Conservation (phyloP, 1,140 invertebrate species). For the Carposina sasakii region DNA sequence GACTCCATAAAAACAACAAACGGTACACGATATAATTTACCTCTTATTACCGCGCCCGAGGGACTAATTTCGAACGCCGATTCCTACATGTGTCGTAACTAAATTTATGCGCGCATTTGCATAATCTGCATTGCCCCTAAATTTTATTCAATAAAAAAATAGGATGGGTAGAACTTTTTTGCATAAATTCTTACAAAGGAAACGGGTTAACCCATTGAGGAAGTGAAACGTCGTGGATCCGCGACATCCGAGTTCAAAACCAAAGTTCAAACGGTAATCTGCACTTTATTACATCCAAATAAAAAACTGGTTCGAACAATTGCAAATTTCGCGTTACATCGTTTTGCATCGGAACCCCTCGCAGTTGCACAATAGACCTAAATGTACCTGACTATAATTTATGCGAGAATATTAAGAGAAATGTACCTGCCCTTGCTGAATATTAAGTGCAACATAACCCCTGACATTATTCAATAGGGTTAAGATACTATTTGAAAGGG, state of each 20-base stretch:
- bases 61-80: slow-evolving; percentile 19
- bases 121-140: slow-evolving; percentile 73
- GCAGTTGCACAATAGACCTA: slow-evolving; percentile 61
- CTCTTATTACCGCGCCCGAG: slow-evolving; percentile 24
- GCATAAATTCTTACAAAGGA: slow-evolving; percentile 72
- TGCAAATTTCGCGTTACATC: slow-evolving; percentile 26
- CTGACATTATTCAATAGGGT: slow-evolving; percentile 69
- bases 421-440: slow-evolving; percentile 74
- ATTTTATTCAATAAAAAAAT: slow-evolving; percentile 73
- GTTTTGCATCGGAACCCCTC: slow-evolving; percentile 36
- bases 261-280: slow-evolving; percentile 36
- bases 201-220: slow-evolving; percentile 69
- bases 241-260: slow-evolving; percentile 37
- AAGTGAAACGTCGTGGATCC: slow-evolving; percentile 64
- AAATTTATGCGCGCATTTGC: slow-evolving; percentile 74
- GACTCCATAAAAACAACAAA: slow-evolving; percentile 41
- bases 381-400: slow-evolving; percentile 74
- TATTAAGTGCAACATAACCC: slow-evolving; percentile 74
- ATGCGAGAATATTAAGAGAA: slow-evolving; percentile 73
- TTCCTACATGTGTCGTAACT: slow-evolving; percentile 33
- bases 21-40: slow-evolving; percentile 24
- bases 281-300: slow-evolving; percentile 18
- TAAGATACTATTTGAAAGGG: slow-evolving; percentile 71
- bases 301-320: slow-evolving; percentile 32
- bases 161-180: slow-evolving; percentile 74